These are phyloP conservation scores for Natator depressus DNA, from an alignment of 2,113 vertebrate species.

Conservation along the genomic window DNA sequence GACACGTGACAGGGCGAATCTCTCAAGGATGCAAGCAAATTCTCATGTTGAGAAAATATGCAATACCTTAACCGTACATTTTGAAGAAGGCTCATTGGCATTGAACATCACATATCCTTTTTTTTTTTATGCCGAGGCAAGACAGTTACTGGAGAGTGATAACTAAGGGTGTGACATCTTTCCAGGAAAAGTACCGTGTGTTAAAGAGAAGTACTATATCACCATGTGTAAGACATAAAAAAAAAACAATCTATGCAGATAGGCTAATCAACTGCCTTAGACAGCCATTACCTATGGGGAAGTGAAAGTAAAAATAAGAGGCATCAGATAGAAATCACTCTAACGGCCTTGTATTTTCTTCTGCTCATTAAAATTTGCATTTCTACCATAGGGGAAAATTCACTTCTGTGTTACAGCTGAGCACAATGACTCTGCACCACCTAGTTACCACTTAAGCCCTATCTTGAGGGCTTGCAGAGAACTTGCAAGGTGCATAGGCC, in stretches of 20 bases:
- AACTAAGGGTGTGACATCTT: conserved; percentile 10
- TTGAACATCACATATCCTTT: neutral
- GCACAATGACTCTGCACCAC: neutral
- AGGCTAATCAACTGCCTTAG: neutral
- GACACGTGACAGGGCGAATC: neutral
- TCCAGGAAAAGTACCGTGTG: neutral
- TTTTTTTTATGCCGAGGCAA: neutral
- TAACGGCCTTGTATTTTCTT: neutral
- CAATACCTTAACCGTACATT: neutral
- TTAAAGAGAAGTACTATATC: neutral
- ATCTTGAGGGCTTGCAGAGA: neutral
- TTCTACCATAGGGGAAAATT: neutral
- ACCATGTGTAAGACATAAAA: neutral
- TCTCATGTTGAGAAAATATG: neutral
- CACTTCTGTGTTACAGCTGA: neutral
- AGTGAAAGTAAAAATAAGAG: neutral
- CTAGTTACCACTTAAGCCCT: neutral
- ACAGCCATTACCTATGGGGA: neutral
- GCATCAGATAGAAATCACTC: neutral
- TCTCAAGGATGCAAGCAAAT: neutral
- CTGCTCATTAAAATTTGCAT: neutral
- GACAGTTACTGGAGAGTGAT: neutral
- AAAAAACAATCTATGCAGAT: neutral
- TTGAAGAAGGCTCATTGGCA: neutral
- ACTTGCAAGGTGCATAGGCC: neutral